Conservation (phyloP, 2,888 invertebrate genomes). For the Atrina japonica region DNA sequence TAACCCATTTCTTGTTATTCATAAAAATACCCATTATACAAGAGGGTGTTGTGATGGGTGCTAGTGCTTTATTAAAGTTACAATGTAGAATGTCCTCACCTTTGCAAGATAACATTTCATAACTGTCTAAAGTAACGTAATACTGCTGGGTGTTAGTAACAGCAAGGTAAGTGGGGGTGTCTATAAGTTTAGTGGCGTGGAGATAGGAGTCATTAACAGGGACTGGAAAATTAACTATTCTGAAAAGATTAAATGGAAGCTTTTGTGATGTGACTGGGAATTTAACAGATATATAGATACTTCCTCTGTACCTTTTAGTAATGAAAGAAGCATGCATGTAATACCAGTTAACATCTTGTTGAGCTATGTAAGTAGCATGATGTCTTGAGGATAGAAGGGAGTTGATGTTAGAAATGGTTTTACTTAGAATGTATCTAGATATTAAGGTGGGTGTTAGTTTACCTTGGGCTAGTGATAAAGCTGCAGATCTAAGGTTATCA, state of each 20-base stretch:
- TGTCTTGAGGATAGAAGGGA: background rate
- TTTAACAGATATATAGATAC: slow-evolving; percentile 13
- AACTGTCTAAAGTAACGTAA: slow-evolving; percentile 26
- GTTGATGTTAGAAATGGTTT: background rate
- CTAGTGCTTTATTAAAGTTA: slow-evolving; percentile 5
- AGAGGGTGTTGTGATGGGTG: background rate
- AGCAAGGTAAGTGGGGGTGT: slow-evolving; percentile 33
- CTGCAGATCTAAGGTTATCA: slow-evolving; percentile 24
- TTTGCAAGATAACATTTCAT: slow-evolving; percentile 12
- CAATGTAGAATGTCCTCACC: background rate
- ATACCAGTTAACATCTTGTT: background rate
- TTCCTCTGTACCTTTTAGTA: background rate
- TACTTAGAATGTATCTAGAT: background rate
- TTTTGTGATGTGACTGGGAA: slow-evolving; percentile 23
- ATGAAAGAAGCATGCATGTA: slow-evolving; percentile 2
- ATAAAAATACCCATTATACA: slow-evolving; percentile 11
- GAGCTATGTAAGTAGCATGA: background rate
- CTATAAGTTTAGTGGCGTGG: slow-evolving; percentile 45
- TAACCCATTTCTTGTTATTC: background rate
- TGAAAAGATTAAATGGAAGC: slow-evolving; percentile 29
- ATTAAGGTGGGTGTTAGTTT: slow-evolving; percentile 10
- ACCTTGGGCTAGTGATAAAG: slow-evolving; percentile 10
- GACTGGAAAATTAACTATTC: slow-evolving; percentile 38
- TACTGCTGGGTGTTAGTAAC: slow-evolving; percentile 38
- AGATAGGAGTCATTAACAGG: slow-evolving; percentile 39